Evolutionary conservation across 2,113 vertebrate species (phyloP), one percentile per base, ranked within the genome.

Genomic region (Ornithorhynchus anatinus): DNA sequence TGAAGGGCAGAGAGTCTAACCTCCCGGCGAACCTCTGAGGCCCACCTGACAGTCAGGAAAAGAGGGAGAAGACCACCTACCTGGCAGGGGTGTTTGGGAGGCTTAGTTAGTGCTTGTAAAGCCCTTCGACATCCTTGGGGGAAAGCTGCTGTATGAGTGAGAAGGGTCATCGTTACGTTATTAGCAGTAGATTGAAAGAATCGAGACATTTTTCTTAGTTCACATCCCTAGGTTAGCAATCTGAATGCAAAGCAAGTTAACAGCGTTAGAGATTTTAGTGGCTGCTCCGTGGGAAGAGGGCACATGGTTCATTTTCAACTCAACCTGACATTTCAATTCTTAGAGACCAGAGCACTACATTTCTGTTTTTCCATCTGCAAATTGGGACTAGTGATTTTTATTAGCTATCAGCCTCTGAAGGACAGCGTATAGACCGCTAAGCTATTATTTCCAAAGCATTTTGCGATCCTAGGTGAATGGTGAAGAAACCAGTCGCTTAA

Each of bases 61-160:
- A 32, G 63, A 62, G 62, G 64, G 51, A 68, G 63, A n/a, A 32
- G 40, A 22, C 22, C 75, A 88, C 86, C 86, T 85, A 85, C 86
- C 86, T 88, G 80, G n/a, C n/a, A n/a, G 62, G 56, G 75, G 66
- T 60, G 72, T 51, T 23, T 68, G 71, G 52, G 75, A 81, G 69
- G 80, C 50, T 81, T 77, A 84, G 13, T 75, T 84, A 88, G 83
- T 81, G 83, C 78, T 84, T 77, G 86, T 37, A 80, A 85, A 85
- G 80, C 86, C 79, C 83, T 82, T 88, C 67, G 86, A 80, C 67
- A 78, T 85, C 86, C 86, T 80, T 64, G 86, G 83, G 22, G 84
- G 86, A 27, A 84, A 84, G 80, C 69, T 77, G 81, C 86, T 88
- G 86, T 39, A 2, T 72, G 44, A 81, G 83, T 72, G 72, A 80